Percentiles rank a stretch among this genome's conserved stretches.
Conservation (phyloP, 2,888 invertebrate species). For the Cheilosia urbana region DNA sequence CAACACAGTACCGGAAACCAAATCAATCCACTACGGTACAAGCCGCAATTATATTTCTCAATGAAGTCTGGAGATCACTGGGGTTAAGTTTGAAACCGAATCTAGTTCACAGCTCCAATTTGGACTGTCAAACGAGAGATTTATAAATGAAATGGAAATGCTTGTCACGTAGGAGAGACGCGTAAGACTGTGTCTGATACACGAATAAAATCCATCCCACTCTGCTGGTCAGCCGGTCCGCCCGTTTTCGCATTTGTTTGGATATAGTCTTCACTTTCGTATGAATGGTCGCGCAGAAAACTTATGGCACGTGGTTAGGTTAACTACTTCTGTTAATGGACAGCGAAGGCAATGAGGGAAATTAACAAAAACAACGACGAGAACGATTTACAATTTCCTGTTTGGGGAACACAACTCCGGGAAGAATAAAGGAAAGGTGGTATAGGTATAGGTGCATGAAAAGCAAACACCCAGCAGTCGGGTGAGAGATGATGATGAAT, state of each 20-base stretch:
- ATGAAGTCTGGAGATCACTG: constrained; percentile 25
- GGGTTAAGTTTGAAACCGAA: constrained; percentile 38
- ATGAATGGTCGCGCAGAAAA: constrained; percentile 21
- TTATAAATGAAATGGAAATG: constrained; percentile 57
- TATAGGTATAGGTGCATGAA: constrained; percentile 39
- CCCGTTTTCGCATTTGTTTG: constrained; percentile 18
- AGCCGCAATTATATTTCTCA: constrained; percentile 7
- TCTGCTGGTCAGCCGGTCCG: constrained; percentile 47
- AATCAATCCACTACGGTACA: constrained; percentile 14
- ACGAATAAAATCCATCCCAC: constrained; percentile 52
- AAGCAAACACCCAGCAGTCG: constrained; percentile 22
- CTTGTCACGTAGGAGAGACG: constrained; percentile 61
- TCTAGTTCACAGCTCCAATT: constrained; percentile 64
- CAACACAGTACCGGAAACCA: constrained; percentile 33
- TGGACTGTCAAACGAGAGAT: constrained; percentile 60
- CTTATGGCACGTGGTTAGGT: constrained; percentile 68
- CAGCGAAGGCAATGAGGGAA: constrained; percentile 30
- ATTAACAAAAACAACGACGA: constrained; percentile 42
- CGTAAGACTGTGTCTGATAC: constrained; percentile 33
- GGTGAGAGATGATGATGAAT: constrained; percentile 37
- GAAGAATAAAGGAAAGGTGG: constrained; percentile 58
- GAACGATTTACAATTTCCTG: constrained; percentile 74
- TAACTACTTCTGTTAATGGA: constrained; percentile 48
- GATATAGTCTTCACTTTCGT: constrained; percentile 48
- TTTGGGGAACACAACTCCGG: constrained; percentile 55